Conservation (phyloP, 2,797 vertebrate species). For the Pangasius macronema region DNA sequence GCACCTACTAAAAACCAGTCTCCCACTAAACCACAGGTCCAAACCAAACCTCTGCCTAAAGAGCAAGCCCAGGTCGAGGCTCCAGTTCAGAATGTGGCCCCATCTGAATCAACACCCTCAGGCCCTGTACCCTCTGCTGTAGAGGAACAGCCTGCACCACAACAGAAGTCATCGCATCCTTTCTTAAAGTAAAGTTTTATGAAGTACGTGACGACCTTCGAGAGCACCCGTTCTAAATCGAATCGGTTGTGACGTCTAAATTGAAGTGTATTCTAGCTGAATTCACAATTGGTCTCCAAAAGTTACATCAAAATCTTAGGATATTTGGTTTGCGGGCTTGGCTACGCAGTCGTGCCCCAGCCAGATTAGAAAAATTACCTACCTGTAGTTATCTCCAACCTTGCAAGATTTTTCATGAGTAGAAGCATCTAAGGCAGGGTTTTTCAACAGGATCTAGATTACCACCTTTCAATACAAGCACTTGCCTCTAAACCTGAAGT, state of each 20-base stretch:
- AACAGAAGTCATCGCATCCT: conserved; percentile 88
- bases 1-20: conserved; percentile 61
- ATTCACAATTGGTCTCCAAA: neutral
- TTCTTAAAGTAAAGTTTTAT: conserved; percentile 96
- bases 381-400: neutral
- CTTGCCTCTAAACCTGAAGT: neutral
- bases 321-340: neutral
- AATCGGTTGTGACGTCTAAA: too few species aligned
- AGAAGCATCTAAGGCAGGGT: neutral
- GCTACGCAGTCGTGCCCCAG: neutral
- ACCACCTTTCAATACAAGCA: neutral
- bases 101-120: conserved; percentile 36
- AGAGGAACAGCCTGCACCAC: conserved; percentile 75
- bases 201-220: too few species aligned
- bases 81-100: conserved; percentile 54
- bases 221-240: too few species aligned
- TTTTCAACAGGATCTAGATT: neutral
- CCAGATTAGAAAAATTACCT: neutral
- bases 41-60: conserved; percentile 62
- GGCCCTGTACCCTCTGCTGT: conserved; percentile 41
- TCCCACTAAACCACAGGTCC: conserved; percentile 55
- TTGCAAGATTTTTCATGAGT: neutral
- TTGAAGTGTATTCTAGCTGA: too few species aligned
- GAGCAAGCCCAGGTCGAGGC: conserved; percentile 72
- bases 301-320: neutral